Conservation (phyloP, 2,113 vertebrate genomes). For the Pterocles burchelli region DNA sequence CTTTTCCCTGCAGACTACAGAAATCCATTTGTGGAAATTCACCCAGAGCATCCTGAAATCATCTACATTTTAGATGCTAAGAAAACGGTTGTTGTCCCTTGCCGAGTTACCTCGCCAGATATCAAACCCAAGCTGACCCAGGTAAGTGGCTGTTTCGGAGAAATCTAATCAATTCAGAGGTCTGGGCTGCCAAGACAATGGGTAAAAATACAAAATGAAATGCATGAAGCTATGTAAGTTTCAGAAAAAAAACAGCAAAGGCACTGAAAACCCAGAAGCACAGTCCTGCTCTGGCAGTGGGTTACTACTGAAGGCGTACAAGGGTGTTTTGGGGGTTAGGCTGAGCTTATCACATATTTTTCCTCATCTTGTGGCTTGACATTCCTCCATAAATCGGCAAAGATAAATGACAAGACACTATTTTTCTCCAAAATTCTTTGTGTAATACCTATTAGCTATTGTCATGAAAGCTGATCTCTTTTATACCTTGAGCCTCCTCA, state of each 20-base stretch:
- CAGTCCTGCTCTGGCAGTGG: not conserved
- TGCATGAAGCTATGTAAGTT: not conserved
- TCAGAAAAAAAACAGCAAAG: not conserved
- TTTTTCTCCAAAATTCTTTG: not conserved
- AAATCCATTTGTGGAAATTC: constrained; percentile 79
- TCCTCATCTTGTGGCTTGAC: not conserved
- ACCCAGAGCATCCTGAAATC: not conserved
- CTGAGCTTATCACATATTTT: not conserved
- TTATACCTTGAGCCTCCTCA: not conserved
- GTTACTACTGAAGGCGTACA: not conserved
- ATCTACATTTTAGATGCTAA: constrained; percentile 55
- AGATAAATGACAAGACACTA: not conserved
- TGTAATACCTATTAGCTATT: not conserved
- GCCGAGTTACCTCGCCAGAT: constrained; percentile 82
- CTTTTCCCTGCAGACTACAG: constrained; percentile 72
- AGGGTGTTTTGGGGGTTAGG: not conserved
- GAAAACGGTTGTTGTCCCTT: constrained; percentile 77
- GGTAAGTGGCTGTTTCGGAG: constrained; percentile 69
- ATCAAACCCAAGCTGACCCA: constrained; percentile 70
- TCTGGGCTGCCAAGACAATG: not conserved
- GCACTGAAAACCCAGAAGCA: not conserved
- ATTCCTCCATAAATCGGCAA: not conserved
- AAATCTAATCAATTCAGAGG: not conserved
- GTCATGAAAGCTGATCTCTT: not conserved
- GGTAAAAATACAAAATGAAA: not conserved